Percentiles rank a stretch among this genome's conserved stretches.
phyloP scores from a whole-genome alignment of 1,140 invertebrate genomes.

The Muscidifurax raptorellus region DNA sequence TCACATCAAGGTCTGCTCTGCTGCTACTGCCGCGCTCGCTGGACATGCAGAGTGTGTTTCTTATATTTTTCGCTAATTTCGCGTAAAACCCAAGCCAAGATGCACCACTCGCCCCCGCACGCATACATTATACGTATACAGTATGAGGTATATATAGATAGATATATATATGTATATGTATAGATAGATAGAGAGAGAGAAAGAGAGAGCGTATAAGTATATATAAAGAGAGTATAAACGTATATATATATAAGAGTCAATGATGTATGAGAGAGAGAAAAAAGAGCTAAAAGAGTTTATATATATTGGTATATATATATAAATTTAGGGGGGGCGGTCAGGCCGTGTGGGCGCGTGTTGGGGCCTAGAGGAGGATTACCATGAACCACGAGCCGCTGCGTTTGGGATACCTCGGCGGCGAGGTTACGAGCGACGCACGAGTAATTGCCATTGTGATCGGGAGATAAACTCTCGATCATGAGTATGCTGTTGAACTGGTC shows the following conservation, averaged over 20 bases:
- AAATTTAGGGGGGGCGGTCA: slow-evolving; percentile 66
- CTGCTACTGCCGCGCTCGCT: background rate
- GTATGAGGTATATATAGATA: background rate
- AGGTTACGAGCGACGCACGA: slow-evolving; percentile 84
- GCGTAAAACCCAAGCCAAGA: slow-evolving; percentile 45
- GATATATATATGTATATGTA: slow-evolving; percentile 53
- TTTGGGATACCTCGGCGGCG: slow-evolving; percentile 84
- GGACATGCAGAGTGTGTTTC: slow-evolving; percentile 57
- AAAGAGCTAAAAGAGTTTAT: too few relatives aligned
- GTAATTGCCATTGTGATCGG: slow-evolving; percentile 86
- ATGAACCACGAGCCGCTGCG: slow-evolving; percentile 86
- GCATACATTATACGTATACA: slow-evolving; percentile 54
- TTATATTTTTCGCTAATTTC: slow-evolving; percentile 55
- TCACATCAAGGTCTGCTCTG: too few relatives aligned
- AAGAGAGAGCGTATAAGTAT: slow-evolving; percentile 28
- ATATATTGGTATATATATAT: background rate
- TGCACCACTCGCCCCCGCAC: slow-evolving; percentile 44
- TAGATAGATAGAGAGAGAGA: slow-evolving; percentile 17
- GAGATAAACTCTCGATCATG: slow-evolving; percentile 85
- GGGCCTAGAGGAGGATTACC: slow-evolving; percentile 79
- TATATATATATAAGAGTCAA: background rate
- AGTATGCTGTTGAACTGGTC: slow-evolving; percentile 87
- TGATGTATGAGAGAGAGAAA: too few relatives aligned
- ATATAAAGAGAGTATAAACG: background rate
- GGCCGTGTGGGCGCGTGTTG: slow-evolving; percentile 65